Conservation (phyloP, 2,113 vertebrate species). For the Casuarius casuarius region DNA sequence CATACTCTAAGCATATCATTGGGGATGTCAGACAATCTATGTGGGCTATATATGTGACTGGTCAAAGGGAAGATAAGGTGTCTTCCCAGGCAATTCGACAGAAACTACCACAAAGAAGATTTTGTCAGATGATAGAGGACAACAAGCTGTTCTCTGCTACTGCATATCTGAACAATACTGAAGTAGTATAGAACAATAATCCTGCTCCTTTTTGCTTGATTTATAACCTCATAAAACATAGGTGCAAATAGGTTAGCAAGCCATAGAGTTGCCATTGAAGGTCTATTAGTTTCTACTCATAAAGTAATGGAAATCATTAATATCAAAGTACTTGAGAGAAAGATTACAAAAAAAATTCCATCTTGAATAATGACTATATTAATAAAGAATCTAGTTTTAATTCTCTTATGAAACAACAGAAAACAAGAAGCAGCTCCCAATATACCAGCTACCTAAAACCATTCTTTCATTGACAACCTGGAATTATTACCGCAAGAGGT, state of each 20-base stretch:
- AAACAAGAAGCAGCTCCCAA: background rate
- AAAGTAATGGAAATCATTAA: background rate
- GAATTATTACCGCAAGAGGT: background rate
- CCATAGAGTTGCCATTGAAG: background rate
- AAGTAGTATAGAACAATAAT: background rate
- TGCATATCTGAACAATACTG: rapidly evolving
- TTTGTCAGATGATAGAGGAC: background rate
- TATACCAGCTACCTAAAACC: background rate
- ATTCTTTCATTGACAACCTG: background rate
- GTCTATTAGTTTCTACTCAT: background rate
- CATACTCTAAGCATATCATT: rapidly evolving
- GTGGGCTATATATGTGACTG: background rate
- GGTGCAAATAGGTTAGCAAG: background rate
- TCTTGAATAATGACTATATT: background rate
- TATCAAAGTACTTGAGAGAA: background rate
- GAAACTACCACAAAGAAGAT: background rate
- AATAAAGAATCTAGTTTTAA: background rate
- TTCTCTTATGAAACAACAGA: background rate
- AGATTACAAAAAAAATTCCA: background rate
- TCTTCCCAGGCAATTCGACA: background rate
- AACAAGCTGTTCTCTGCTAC: background rate
- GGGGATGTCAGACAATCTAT: background rate
- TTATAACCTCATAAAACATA: background rate
- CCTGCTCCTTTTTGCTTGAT: background rate
- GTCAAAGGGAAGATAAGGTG: background rate